phyloP scores from a whole-genome alignment of 2,797 vertebrate species.

The Setipinna tenuifilis region DNA sequence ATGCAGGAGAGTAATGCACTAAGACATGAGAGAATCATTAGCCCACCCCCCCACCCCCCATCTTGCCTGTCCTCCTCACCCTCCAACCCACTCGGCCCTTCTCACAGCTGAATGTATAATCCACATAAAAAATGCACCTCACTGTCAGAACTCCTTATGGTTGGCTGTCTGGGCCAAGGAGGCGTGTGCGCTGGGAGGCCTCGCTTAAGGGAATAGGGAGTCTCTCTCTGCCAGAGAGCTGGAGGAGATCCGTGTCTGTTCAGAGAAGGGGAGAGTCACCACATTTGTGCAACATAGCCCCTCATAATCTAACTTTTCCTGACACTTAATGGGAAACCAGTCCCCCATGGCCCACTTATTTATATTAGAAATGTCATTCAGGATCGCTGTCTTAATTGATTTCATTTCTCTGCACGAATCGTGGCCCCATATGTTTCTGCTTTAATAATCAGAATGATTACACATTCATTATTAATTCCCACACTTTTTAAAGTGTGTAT shows the following conservation, averaged over 20 bases:
- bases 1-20: not conserved
- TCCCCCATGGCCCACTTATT: slow-evolving; percentile 65
- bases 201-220: slow-evolving; percentile 56
- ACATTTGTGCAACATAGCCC: slow-evolving; percentile 50
- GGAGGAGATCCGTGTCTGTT: slow-evolving; percentile 38
- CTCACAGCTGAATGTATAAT: slow-evolving; percentile 51
- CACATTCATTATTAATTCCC: slow-evolving; percentile 55
- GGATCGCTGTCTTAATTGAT: slow-evolving; percentile 65
- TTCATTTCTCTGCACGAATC: slow-evolving; percentile 48
- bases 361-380: slow-evolving; percentile 67
- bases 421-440: slow-evolving; percentile 49
- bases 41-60: not conserved
- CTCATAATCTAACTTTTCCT: slow-evolving; percentile 61
- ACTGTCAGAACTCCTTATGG: slow-evolving; percentile 55
- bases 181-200: slow-evolving; percentile 47
- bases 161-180: slow-evolving; percentile 28
- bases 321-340: slow-evolving; percentile 56
- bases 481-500: slow-evolving; percentile 30
- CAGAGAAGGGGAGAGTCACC: slow-evolving; percentile 46
- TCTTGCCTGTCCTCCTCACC: not conserved
- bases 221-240: slow-evolving; percentile 42
- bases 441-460: slow-evolving; percentile 61
- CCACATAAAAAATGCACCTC: slow-evolving; percentile 60
- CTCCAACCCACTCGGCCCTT: not conserved
- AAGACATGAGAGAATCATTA: slow-evolving; percentile 31